These are phyloP conservation scores for Donacobius atricapilla DNA, from an alignment of 2,113 vertebrate genomes.

Conservation along the genomic window DNA sequence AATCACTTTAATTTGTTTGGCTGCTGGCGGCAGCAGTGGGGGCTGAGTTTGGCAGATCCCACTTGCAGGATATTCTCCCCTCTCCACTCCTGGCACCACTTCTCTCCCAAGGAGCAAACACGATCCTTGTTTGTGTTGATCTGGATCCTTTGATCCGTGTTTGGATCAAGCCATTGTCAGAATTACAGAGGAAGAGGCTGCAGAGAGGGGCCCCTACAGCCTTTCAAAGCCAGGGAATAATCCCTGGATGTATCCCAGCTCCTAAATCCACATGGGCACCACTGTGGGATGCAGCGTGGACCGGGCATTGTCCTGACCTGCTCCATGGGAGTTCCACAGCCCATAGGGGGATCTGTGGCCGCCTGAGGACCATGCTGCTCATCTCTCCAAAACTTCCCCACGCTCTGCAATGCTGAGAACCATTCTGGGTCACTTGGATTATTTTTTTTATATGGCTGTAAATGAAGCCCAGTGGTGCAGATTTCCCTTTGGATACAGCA, in stretches of 20 bases:
- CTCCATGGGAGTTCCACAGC: not conserved
- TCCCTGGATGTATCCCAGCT: rapidly evolving
- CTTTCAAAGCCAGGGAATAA: not conserved
- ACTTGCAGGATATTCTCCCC: not conserved
- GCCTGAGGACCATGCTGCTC: rapidly evolving
- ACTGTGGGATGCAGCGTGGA: not conserved
- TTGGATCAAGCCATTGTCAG: not conserved
- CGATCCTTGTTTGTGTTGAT: rapidly evolving
- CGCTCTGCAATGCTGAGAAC: rapidly evolving
- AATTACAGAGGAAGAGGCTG: not conserved
- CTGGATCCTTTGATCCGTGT: rapidly evolving
- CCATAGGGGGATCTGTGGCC: rapidly evolving
- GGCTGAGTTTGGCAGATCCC: not conserved
- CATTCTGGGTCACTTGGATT: not conserved
- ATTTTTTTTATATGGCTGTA: not conserved
- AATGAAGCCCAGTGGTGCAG: not conserved
- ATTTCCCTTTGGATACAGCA: not conserved
- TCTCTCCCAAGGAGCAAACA: not conserved
- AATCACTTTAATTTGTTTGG: not conserved
- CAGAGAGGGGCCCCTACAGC: not conserved
- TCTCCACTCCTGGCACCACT: not conserved
- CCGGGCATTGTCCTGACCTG: rapidly evolving
- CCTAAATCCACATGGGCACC: not conserved
- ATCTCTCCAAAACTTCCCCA: not conserved
- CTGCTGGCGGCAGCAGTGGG: not conserved